Percentiles rank a stretch among this genome's conserved stretches.
Evolutionary conservation across 2,888 invertebrate species (phyloP).

Genomic region (Netelia fuscicornis): DNA sequence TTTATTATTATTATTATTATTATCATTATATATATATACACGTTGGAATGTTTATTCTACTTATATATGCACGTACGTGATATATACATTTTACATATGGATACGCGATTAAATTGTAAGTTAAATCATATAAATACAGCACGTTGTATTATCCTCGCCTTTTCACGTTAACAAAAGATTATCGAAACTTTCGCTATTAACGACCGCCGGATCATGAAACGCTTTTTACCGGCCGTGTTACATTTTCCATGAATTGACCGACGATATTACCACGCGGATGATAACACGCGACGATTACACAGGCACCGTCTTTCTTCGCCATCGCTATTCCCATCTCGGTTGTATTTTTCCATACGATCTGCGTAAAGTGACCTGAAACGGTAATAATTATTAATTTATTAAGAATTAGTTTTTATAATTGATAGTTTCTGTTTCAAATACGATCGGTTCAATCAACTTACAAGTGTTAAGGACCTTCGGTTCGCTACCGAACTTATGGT

Average conservation of each 20-base stretch:
- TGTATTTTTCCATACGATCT: slow-evolving; percentile 93
- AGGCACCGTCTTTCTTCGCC: slow-evolving; percentile 87
- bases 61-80: slow-evolving; percentile 64
- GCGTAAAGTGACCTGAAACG: slow-evolving; percentile 86
- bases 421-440: background rate
- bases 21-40: slow-evolving; percentile 57
- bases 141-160: slow-evolving; percentile 23
- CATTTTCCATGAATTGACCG: slow-evolving; percentile 85
- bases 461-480: slow-evolving; percentile 89
- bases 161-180: slow-evolving; percentile 72
- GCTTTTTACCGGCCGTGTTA: slow-evolving; percentile 78
- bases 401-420: background rate
- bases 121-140: slow-evolving; percentile 67
- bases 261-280: slow-evolving; percentile 88
- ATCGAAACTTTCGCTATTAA: slow-evolving; percentile 66
- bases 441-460: slow-evolving; percentile 84
- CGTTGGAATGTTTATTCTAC: slow-evolving; percentile 80
- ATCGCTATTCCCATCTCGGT: slow-evolving; percentile 91
- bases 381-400: background rate
- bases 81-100: slow-evolving; percentile 69
- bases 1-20: slow-evolving; percentile 10
- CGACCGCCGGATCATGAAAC: slow-evolving; percentile 68
- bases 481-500: slow-evolving; percentile 89
- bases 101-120: slow-evolving; percentile 55
- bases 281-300: slow-evolving; percentile 88